Conservation (phyloP, 2,888 invertebrate species). For the Ophonus ardosiacus region DNA sequence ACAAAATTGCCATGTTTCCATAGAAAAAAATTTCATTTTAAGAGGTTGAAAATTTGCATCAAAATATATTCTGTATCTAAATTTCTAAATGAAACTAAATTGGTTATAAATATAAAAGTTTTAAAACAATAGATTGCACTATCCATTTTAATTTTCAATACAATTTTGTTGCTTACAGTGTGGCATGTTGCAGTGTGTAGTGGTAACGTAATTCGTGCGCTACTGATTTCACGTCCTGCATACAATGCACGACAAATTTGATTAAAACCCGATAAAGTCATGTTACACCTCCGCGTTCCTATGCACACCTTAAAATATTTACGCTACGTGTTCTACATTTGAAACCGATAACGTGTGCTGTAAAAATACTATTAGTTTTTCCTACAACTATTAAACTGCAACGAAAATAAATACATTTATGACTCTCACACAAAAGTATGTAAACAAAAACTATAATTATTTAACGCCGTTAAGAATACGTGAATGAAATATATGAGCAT, state of each 20-base stretch:
- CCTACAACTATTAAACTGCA: not conserved
- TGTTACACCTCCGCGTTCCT: not conserved
- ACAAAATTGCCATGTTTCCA: too few species aligned
- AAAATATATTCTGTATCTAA: too few species aligned
- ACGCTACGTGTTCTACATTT: not conserved
- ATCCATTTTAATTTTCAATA: not conserved
- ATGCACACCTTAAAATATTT: slow-evolving; percentile 29
- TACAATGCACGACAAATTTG: slow-evolving; percentile 18
- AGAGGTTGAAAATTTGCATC: too few species aligned
- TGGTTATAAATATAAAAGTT: not conserved
- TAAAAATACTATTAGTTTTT: not conserved
- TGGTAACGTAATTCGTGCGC: not conserved
- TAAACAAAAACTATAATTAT: not conserved
- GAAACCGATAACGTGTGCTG: not conserved
- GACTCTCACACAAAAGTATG: not conserved
- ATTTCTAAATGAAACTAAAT: too few species aligned
- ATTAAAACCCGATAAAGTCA: slow-evolving; percentile 28
- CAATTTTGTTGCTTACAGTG: not conserved
- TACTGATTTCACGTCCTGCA: slow-evolving; percentile 35
- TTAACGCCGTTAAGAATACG: not conserved
- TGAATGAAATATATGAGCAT: slow-evolving; percentile 1
- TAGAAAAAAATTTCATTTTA: too few species aligned
- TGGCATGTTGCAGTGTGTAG: not conserved
- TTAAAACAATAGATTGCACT: not conserved
- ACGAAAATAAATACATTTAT: not conserved